Conservation (phyloP, 2,888 invertebrate species). For the Trachelus troglodyta region DNA sequence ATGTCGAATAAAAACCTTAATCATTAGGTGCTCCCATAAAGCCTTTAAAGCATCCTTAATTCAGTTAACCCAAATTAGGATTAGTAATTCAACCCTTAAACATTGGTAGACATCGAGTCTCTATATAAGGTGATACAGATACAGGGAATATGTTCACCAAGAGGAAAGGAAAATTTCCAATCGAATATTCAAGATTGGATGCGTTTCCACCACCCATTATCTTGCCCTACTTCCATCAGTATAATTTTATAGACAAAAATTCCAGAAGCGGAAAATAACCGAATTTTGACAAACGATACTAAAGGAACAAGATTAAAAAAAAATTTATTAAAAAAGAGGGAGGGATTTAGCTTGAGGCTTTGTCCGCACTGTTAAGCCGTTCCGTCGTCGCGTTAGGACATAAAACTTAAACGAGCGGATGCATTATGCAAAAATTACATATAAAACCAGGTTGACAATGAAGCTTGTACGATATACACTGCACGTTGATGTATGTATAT, state of each 20-base stretch:
- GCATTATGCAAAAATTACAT: conserved; percentile 26
- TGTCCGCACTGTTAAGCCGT: conserved; percentile 1
- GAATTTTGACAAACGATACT: neutral
- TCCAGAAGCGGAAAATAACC: neutral
- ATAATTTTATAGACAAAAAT: neutral
- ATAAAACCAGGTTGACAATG: neutral
- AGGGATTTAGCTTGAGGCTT: neutral
- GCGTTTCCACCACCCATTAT: neutral
- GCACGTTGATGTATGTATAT: neutral
- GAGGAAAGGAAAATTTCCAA: neutral
- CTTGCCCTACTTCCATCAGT: neutral
- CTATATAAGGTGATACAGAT: neutral
- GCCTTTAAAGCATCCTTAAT: too few species aligned
- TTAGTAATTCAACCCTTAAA: too few species aligned
- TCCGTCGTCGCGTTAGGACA: conserved; percentile 6
- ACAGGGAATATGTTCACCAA: neutral
- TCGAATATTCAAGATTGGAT: neutral
- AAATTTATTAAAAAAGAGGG: neutral
- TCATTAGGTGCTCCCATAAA: neutral
- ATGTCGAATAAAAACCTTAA: neutral
- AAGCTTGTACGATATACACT: neutral
- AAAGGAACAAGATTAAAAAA: neutral
- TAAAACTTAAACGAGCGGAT: conserved; percentile 27
- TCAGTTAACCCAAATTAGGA: too few species aligned
- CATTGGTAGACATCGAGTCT: neutral